Conservation (phyloP, 1,140 invertebrate species). For the Anastrepha obliqua region DNA sequence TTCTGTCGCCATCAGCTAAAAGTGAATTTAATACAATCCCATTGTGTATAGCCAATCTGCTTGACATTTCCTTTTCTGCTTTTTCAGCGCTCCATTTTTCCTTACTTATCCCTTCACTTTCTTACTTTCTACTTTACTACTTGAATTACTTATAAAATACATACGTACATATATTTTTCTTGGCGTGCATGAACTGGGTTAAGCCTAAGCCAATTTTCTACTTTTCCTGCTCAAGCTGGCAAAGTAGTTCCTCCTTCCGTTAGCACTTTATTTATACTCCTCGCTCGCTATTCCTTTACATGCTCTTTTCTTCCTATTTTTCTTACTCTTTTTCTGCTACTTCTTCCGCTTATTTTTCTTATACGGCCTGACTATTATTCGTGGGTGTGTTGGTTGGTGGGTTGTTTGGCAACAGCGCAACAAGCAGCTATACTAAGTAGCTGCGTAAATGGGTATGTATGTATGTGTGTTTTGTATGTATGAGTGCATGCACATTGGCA, state of each 20-base stretch:
- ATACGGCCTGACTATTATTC: neutral
- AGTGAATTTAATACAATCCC: neutral
- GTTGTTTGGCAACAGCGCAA: neutral
- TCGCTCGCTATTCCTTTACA: neutral
- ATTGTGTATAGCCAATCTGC: neutral
- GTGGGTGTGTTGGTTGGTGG: neutral
- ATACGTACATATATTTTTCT: neutral
- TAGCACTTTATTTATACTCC: neutral
- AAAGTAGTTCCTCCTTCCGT: neutral
- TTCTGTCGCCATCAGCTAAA: neutral
- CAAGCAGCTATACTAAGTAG: neutral
- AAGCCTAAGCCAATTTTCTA: conserved; percentile 16
- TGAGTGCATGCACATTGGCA: neutral
- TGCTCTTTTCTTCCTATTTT: no score
- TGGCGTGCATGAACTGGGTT: neutral
- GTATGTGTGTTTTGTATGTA: neutral
- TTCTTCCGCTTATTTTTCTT: neutral
- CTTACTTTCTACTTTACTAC: neutral
- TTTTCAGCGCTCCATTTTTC: neutral
- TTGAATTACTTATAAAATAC: no score
- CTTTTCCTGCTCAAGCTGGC: neutral
- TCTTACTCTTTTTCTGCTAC: no score
- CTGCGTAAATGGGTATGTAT: neutral
- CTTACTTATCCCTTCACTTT: neutral
- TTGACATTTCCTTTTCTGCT: neutral